A percentile compares a stretch with the other conserved stretches of the same genome.
phyloP scores from a whole-genome alignment of 2,797 vertebrate genomes.

The Nothura maculosa region DNA sequence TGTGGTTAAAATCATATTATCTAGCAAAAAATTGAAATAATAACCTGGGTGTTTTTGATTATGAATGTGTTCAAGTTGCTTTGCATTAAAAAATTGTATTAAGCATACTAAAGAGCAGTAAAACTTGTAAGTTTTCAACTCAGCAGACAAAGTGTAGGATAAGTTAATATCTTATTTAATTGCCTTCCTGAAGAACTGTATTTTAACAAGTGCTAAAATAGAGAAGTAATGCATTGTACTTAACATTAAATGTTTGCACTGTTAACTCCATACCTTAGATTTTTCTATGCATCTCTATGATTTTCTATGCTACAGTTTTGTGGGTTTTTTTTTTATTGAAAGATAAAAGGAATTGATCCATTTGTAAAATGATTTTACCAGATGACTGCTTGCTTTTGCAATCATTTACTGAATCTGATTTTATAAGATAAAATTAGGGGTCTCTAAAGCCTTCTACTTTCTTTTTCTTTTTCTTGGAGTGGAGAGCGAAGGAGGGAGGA shows the following conservation, averaged over 20 bases:
- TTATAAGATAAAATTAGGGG: not conserved
- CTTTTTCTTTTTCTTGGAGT: no score
- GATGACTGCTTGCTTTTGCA: not conserved
- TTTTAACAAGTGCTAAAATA: not conserved
- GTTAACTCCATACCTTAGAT: not conserved
- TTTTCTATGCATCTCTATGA: not conserved
- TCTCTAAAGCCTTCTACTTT: not conserved
- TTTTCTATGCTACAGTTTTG: not conserved
- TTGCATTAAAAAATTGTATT: conserved; percentile 16
- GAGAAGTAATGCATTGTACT: not conserved
- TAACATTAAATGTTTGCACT: not conserved
- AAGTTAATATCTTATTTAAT: conserved; percentile 57
- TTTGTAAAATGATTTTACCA: rapidly evolving
- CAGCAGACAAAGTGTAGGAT: not conserved
- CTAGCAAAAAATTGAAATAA: not conserved
- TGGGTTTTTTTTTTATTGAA: not conserved
- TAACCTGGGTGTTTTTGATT: not conserved
- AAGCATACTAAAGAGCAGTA: conserved; percentile 6
- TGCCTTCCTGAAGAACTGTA: conserved; percentile 44
- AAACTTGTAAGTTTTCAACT: not conserved
- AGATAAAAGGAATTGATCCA: not conserved
- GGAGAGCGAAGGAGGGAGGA: no score
- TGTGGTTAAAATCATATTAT: not conserved
- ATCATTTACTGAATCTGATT: not conserved
- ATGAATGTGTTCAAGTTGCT: not conserved